These are phyloP conservation scores for Eulemur macaco DNA, from an alignment of 2,113 vertebrate species.

Conservation along the genomic window DNA sequence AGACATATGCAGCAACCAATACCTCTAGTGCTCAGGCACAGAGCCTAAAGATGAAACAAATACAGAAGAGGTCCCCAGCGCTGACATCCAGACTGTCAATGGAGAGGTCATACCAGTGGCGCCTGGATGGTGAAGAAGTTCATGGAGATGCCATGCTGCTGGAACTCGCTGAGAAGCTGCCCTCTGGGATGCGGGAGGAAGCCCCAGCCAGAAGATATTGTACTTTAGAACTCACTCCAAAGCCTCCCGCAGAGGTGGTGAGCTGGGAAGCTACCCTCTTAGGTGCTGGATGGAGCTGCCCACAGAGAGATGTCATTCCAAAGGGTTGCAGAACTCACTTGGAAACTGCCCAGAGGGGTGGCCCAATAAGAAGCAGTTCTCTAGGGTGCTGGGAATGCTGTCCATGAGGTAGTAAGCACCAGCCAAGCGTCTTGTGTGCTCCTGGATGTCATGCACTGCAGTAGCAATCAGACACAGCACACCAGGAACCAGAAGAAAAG, in stretches of 20 bases:
- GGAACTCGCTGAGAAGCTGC: not conserved
- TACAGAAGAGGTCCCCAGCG: not conserved
- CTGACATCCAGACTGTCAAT: not conserved
- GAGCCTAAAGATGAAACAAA: not conserved
- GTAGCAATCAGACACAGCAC: not conserved
- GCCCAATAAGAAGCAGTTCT: not conserved
- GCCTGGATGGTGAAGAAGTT: too few relatives aligned
- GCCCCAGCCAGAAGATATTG: not conserved
- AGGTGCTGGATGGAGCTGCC: not conserved
- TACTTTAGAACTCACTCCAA: not conserved
- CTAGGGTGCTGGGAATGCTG: not conserved
- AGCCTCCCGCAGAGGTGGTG: not conserved
- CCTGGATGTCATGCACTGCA: not conserved
- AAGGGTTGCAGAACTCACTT: not conserved
- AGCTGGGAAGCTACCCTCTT: not conserved
- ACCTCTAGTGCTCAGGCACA: not conserved
- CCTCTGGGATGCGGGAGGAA: not conserved
- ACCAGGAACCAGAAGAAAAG: not conserved
- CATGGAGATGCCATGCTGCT: not conserved
- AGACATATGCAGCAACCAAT: not conserved
- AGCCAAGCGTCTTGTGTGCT: not conserved
- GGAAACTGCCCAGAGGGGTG: not conserved
- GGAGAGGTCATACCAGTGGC: not conserved
- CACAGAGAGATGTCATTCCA: not conserved
- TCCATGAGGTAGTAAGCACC: not conserved